Base-by-base conservation (phyloP, 2,113 vertebrate genomes). In the Hippopotamus amphibius region DNA sequence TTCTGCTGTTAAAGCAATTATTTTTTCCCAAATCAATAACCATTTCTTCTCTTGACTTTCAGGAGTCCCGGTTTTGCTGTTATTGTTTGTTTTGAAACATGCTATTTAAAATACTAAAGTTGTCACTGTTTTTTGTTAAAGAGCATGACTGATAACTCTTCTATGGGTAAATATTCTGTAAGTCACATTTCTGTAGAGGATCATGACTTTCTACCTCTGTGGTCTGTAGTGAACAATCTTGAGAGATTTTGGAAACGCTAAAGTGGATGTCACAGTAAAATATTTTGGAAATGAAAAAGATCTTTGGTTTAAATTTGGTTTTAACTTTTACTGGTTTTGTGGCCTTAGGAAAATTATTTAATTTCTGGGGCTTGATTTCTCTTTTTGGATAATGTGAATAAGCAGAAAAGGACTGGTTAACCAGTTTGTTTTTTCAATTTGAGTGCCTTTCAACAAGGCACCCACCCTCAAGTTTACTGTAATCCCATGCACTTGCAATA, bases 1-100 rank as follows among this genome's bases (percentile, higher is more conserved):
- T 98, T 98, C 87, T 98, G 96, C 95, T 96, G 92, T 98, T 98
- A 97, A 98, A 97, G 97, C 96, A 98, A 97, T 98, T 97, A 96
- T 95, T 97, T 97, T n/a, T 96, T 55, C 96, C 96, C 74, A 92
- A 41, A 0, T 98, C 98, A 97, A 95, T 98, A 98, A 97, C 87
- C 57, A 77, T 95, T 98, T 97, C 86, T 93, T 46, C 2, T 92
- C 88, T 79, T 90, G n/a, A 83, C 96, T 98, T 98, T 95, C 91
- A 94, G 68, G 90, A 96, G 46, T 86, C 83, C 85, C 55, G 77
- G 87, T 81, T 24, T 96, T 88, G 87, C 74, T 83, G 87, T 77
- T 97, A 87, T 83, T 95, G 74, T 97, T 97, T 96, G 94, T 95
- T 95, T 90, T 97, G 88, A 97, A 97, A 90, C 63, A 96, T 76